phyloP scores from a whole-genome alignment of 1,140 invertebrate species.

The Pachypeltis micranthus region DNA sequence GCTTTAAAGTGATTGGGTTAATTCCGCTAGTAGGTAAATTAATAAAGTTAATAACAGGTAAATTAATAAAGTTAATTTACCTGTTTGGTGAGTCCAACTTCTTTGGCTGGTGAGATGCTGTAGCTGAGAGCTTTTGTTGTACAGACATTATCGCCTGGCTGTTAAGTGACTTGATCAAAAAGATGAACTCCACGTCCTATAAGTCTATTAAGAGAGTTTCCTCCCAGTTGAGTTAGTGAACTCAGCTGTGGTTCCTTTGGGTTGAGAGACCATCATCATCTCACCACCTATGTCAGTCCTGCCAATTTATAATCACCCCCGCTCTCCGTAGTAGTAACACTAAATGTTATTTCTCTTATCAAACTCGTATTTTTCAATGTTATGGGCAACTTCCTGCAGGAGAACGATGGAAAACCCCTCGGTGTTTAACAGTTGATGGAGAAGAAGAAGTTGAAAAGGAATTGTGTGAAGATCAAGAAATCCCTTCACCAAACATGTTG shows the following conservation, averaged over 20 bases:
- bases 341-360: background rate
- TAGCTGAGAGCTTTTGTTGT: background rate
- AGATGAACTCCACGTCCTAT: too few relatives aligned
- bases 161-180: background rate
- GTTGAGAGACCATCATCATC: background rate
- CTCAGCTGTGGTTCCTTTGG: background rate
- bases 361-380: too few relatives aligned
- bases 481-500: slow-evolving; percentile 12
- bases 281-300: background rate
- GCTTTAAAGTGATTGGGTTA: background rate
- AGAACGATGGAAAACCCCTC: slow-evolving; percentile 16
- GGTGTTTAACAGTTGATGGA: slow-evolving; percentile 25
- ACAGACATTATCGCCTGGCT: background rate
- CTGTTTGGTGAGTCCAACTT: background rate
- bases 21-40: slow-evolving; percentile 2
- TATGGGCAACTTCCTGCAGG: too few relatives aligned
- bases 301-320: slow-evolving; percentile 4
- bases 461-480: slow-evolving; percentile 18
- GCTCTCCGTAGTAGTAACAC: background rate
- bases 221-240: background rate
- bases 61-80: background rate
- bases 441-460: slow-evolving; percentile 30
- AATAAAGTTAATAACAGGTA: background rate
- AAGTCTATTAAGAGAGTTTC: background rate
- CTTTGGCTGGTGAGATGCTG: background rate